Evolutionary conservation across 1,140 invertebrate genomes (phyloP), one percentile per base, ranked within the genome.

Genomic region (Adoxophyes honmai): DNA sequence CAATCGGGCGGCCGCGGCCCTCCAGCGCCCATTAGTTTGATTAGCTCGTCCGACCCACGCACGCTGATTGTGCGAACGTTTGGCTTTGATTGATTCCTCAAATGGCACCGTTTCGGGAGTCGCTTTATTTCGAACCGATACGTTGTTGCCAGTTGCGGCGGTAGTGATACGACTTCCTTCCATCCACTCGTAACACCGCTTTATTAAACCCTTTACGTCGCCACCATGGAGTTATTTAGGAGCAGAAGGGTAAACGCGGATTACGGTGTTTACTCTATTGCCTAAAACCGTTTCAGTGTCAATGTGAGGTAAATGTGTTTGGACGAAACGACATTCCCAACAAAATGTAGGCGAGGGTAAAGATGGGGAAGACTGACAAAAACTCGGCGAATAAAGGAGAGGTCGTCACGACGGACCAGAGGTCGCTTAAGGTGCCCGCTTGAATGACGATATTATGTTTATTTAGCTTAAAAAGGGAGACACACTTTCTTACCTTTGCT

Each of bases 371-470:
- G 73, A 64, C 71, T 70, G 70, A 79, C 80, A 78, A 76, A 83
- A 84, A 77, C 71, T 70, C 74, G 60, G 60, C 57, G 70, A 70
- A 84, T 82, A 84, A 85, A 85, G 69, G 68, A 64, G 59, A 77
- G 68, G 78, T 73, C 74, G 72, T 64, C 70, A 55, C 64, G 72
- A 71, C 64, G 68, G 70, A 72, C 74, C 74, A 70, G 60, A 72
- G 72, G 70, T 66, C 66, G 59, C 53, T 55, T 62, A 70, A 68
- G 69, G 68, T 65, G 62, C 66, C 60, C 57, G 65, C 59, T 65
- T 83, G 72, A 85, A 87, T 79, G 80, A 79, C 73, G 73, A 76
- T 76, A 77, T 81, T 81, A 76, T 82, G 79, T 85, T 82, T 84
- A 85, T 85, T 84, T 84, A 70, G 71, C 63, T 82, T 76, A 75